Evolutionary conservation across 2,113 vertebrate species (phyloP).

Genomic region (Gymnarchus niloticus): DNA sequence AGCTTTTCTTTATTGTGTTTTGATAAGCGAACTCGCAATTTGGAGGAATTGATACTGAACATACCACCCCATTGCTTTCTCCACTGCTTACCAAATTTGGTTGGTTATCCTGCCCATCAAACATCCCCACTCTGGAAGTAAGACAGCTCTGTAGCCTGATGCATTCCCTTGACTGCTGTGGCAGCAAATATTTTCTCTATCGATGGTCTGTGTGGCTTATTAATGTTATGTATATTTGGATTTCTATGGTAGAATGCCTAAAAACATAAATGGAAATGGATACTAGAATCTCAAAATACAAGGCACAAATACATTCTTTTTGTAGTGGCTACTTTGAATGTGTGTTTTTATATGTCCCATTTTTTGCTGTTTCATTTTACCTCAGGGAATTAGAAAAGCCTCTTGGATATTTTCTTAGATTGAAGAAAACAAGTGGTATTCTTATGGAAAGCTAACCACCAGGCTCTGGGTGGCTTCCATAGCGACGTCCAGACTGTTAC

Average conservation of each 20-base stretch:
- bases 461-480: background rate
- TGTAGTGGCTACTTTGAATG: background rate
- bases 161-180: background rate
- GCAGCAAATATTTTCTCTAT: background rate
- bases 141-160: background rate
- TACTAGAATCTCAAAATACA: background rate
- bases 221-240: background rate
- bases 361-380: no score
- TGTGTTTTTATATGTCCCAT: no score
- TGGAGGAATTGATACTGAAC: background rate
- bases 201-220: background rate
- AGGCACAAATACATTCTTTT: background rate
- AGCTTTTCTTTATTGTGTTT: background rate
- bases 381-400: background rate
- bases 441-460: background rate
- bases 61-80: background rate
- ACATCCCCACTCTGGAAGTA: background rate
- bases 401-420: background rate
- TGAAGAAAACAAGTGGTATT: background rate
- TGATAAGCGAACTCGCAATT: background rate
- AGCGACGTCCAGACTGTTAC: background rate
- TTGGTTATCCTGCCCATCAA: background rate
- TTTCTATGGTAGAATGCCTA: background rate
- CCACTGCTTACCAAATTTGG: background rate
- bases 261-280: background rate